phyloP scores from a whole-genome alignment of 1,140 invertebrate species.

The Drosophila punjabiensis region DNA sequence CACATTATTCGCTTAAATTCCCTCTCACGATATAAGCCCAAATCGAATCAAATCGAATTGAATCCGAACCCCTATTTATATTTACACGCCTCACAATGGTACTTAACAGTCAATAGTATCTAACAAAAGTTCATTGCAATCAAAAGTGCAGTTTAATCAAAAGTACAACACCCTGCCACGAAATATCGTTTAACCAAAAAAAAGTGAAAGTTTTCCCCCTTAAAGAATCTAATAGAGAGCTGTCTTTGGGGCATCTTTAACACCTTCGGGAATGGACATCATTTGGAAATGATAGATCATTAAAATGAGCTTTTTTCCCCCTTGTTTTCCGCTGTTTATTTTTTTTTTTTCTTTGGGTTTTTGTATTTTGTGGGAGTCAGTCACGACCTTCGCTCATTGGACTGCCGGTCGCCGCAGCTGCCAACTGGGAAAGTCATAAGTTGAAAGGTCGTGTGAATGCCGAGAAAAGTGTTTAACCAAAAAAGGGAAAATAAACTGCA shows the following conservation, averaged over 20 bases:
- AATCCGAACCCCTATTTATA: neutral
- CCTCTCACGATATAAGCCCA: neutral
- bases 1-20: neutral
- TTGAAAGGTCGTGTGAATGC: slow-evolving; percentile 67
- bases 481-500: slow-evolving; percentile 52
- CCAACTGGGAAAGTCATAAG: slow-evolving; percentile 60
- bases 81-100: slow-evolving; percentile 1
- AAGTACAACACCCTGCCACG: slow-evolving; percentile 33
- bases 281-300: slow-evolving; percentile 64
- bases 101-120: slow-evolving; percentile 11
- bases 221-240: slow-evolving; percentile 38
- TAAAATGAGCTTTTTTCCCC: slow-evolving; percentile 50
- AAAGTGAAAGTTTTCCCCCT: slow-evolving; percentile 52
- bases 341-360: neutral
- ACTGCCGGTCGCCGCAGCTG: slow-evolving; percentile 41
- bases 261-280: slow-evolving; percentile 56
- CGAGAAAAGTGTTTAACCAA: slow-evolving; percentile 43
- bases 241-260: slow-evolving; percentile 58
- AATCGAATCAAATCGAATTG: slow-evolving; percentile 4
- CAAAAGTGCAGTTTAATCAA: slow-evolving; percentile 28
- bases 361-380: slow-evolving; percentile 44
- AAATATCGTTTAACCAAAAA: slow-evolving; percentile 29
- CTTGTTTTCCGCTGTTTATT: slow-evolving; percentile 27
- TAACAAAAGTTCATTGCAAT: slow-evolving; percentile 14
- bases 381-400: slow-evolving; percentile 54